Percentiles rank a stretch among this genome's conserved stretches.
phyloP scores from a whole-genome alignment of 1,140 invertebrate genomes.

The Hylyphantes graminicola region DNA sequence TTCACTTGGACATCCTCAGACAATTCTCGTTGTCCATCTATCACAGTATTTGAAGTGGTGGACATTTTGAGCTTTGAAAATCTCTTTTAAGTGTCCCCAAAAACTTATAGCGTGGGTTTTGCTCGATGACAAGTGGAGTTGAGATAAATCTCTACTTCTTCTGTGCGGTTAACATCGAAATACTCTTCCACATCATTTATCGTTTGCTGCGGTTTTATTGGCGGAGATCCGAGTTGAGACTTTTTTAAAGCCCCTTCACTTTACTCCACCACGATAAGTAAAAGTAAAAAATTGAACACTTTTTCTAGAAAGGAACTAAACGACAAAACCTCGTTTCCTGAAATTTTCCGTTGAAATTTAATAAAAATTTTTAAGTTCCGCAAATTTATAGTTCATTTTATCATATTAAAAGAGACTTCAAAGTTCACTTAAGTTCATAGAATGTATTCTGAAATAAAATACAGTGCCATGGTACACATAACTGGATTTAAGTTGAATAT shows the following conservation, averaged over 20 bases:
- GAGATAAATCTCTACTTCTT: conserved; percentile 59
- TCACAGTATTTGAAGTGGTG: conserved; percentile 35
- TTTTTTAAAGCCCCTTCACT: conserved; percentile 54
- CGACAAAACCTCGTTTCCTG: background rate
- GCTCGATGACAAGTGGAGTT: conserved; percentile 56
- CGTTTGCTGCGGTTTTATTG: conserved; percentile 60
- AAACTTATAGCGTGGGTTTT: conserved; percentile 55
- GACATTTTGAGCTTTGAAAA: conserved; percentile 55
- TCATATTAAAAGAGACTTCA: too few relatives aligned
- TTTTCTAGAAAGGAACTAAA: background rate
- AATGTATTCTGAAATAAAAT: too few relatives aligned
- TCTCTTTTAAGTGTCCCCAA: conserved; percentile 52
- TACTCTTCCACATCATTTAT: conserved; percentile 60
- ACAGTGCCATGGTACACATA: too few relatives aligned
- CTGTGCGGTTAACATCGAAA: conserved; percentile 47
- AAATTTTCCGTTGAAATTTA: too few relatives aligned
- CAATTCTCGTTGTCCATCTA: conserved; percentile 14
- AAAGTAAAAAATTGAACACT: background rate
- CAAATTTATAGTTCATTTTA: too few relatives aligned
- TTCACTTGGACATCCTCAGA: too few relatives aligned
- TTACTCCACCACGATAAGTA: background rate
- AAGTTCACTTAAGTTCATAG: too few relatives aligned
- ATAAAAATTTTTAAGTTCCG: too few relatives aligned
- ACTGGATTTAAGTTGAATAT: too few relatives aligned
- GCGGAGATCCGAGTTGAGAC: conserved; percentile 44